Base-by-base conservation (phyloP, 1,140 invertebrate genomes). In the Pseudomyrmex pallidus region DNA sequence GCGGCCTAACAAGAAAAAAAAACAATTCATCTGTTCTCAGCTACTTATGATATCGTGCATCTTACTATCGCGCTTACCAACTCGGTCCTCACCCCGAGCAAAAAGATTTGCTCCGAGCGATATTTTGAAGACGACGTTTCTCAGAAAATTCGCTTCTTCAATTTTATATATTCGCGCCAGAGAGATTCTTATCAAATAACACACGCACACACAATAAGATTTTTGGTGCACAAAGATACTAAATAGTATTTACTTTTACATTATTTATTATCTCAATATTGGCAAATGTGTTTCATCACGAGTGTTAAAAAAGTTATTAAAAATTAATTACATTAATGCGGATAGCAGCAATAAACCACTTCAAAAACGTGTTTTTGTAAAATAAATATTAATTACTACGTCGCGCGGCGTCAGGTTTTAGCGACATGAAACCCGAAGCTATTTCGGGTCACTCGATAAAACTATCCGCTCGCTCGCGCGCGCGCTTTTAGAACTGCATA, bases 1-100 rank as follows among this genome's bases (percentile, higher is more conserved):
- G 68, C 52, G 74, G 74, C 82, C 54, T 48, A 64, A 44, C 68
- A 62, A 12, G n/a, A n/a, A 56, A 68, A 35, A 76, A 83, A 87
- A 76, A 70, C 86, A 57, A 59, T 82, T 73, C 76, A 80, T 80
- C 72, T 59, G 54, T 54, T n/a, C 22, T 59, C 66, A 22, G 76
- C 44, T 70, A 59, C 22, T 80, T 25, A 54, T 22, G 76, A 80
- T 70, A 59, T 52, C 54, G 35, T 78, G 59, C 68, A 70, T 78
- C 52, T 78, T 17, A 56, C 52, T 46, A 66, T 80, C 54, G 64
- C 52, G 64, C 46, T 57, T 22, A 44, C 35, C 20, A 78, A 35
- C 35, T 35, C 35, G 35, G 35, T 7, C 35, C 35, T 35, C 35
- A 35, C 0, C 35, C 5, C 35, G 5, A 54, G 20, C 2, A 70